A percentile compares a stretch with the other conserved stretches of the same genome.
phyloP scores from a whole-genome alignment of 2,113 vertebrate genomes.

The Gymnocephalus cernua region DNA sequence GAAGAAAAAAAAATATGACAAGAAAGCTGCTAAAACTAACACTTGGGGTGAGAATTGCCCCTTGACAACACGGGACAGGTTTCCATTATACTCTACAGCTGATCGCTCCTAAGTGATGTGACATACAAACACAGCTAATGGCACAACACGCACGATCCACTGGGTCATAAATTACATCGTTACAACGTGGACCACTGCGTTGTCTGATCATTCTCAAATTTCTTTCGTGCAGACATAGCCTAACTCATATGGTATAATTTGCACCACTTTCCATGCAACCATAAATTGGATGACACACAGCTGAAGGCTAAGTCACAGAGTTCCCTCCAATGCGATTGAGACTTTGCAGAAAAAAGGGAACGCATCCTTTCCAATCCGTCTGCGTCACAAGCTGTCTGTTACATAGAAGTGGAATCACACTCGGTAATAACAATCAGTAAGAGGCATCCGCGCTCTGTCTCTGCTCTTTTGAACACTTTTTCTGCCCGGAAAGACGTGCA shows the following conservation, averaged over 20 bases:
- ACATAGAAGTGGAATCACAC: background rate
- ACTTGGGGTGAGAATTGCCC: conserved; percentile 66
- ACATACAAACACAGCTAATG: conserved; percentile 36
- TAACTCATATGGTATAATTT: conserved; percentile 30
- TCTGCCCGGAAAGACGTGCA: background rate
- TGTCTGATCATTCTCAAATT: conserved; percentile 46
- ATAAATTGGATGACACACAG: conserved; percentile 14
- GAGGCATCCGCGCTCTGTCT: background rate
- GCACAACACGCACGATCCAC: conserved; percentile 15
- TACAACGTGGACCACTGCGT: conserved; percentile 33
- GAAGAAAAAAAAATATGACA: conserved; percentile 58
- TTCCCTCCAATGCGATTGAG: conserved; percentile 10
- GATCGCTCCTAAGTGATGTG: conserved; percentile 62
- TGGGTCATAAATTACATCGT: conserved; percentile 34
- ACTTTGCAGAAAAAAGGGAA: conserved; percentile 27
- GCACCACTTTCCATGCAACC: conserved; percentile 34
- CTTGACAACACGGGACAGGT: conserved; percentile 46
- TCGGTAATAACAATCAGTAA: background rate
- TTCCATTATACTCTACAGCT: conserved; percentile 62
- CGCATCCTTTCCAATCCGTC: background rate
- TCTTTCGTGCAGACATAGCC: conserved; percentile 34
- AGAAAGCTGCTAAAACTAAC: conserved; percentile 73
- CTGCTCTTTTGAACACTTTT: background rate
- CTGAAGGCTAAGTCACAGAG: conserved; percentile 26
- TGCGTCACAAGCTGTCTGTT: conserved; percentile 6